A percentile compares a stretch with the other conserved stretches of the same genome.
Conservation (phyloP, 2,797 vertebrate genomes). For the Urophycis tenuis region DNA sequence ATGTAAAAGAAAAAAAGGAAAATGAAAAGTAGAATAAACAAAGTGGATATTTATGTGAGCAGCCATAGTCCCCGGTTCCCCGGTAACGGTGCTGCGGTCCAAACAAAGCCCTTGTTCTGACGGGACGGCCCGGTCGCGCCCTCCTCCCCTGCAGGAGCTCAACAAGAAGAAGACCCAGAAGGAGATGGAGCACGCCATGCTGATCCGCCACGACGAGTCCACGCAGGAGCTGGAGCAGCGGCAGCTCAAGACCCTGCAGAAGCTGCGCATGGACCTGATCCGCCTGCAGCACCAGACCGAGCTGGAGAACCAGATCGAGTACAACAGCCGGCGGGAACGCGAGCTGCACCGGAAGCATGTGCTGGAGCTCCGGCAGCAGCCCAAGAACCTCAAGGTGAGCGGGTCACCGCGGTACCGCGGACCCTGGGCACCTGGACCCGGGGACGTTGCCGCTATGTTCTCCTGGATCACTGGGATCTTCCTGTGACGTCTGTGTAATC, state of each 20-base stretch:
- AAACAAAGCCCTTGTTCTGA: background rate
- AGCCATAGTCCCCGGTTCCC: too few species aligned
- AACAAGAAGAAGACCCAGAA: slow-evolving; percentile 98
- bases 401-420: too few species aligned
- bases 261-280: slow-evolving; percentile 98
- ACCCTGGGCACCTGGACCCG: too few species aligned
- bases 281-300: slow-evolving; percentile 99
- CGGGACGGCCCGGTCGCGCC: too few species aligned
- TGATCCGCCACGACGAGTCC: slow-evolving; percentile 97
- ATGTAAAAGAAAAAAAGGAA: background rate
- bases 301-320: slow-evolving; percentile 98
- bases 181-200: slow-evolving; percentile 97
- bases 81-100: too few species aligned
- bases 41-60: too few species aligned
- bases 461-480: background rate
- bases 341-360: slow-evolving; percentile 98
- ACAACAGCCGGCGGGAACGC: slow-evolving; percentile 96
- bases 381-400: slow-evolving; percentile 91
- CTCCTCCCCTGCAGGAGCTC: slow-evolving; percentile 73
- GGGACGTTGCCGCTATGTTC: too few species aligned
- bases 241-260: slow-evolving; percentile 94
- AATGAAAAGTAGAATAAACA: too few species aligned
- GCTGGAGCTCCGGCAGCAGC: slow-evolving; percentile 97
- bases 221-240: slow-evolving; percentile 93
- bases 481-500: background rate